Conservation (phyloP, 1,140 invertebrate species). For the Euura saliciscinereae region DNA sequence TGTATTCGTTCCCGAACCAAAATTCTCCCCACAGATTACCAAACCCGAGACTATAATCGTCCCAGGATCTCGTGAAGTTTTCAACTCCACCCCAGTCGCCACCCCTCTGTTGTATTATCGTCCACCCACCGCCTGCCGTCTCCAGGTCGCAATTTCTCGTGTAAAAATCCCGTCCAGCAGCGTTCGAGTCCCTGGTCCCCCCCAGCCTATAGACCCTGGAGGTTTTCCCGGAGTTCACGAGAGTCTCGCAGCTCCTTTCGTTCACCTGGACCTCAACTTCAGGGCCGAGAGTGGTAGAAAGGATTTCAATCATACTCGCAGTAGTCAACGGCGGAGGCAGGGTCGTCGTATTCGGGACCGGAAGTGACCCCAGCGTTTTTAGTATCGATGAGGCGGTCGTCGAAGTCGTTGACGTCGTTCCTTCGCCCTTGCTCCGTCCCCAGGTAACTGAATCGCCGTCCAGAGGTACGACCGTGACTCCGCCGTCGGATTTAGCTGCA, state of each 20-base stretch:
- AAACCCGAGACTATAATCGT: conserved; percentile 68
- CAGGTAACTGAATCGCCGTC: neutral
- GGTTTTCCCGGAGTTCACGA: conserved; percentile 15
- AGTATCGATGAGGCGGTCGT: neutral
- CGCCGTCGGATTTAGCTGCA: neutral
- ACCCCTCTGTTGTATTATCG: conserved; percentile 53
- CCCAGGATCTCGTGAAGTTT: conserved; percentile 67
- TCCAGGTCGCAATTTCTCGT: conserved; percentile 53
- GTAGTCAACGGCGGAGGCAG: neutral
- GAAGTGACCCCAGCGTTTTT: neutral
- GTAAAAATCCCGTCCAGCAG: conserved; percentile 31
- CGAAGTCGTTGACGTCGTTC: neutral
- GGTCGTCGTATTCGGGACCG: neutral
- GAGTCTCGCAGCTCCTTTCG: conserved; percentile 20
- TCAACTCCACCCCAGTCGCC: conserved; percentile 39
- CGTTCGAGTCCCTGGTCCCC: conserved; percentile 15
- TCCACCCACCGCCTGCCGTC: conserved; percentile 53
- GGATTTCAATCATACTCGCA: neutral
- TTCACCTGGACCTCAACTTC: neutral
- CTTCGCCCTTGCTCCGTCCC: neutral
- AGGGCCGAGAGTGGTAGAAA: neutral
- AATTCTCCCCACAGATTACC: conserved; percentile 64
- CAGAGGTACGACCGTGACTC: neutral
- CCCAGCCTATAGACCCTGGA: conserved; percentile 37
- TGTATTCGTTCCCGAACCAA: conserved; percentile 70